phyloP scores from a whole-genome alignment of 2,888 invertebrate genomes.

The Scaptomyza polygonia region DNA sequence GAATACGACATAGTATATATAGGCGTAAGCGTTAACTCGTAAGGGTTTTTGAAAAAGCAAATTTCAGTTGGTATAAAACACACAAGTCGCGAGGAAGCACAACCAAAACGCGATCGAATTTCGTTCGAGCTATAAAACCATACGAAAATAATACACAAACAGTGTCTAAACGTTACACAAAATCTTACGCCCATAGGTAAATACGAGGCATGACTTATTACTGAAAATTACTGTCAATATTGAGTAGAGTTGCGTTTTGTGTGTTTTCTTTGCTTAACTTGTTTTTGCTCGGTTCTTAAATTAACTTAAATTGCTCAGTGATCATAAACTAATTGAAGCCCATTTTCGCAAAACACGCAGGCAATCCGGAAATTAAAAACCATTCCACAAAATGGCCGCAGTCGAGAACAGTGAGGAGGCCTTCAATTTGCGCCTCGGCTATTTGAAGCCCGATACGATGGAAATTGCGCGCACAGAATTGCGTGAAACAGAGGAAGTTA shows the following conservation, averaged over 20 bases:
- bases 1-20: constrained; percentile 30
- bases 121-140: constrained; percentile 38
- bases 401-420: constrained; percentile 83
- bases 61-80: constrained; percentile 76
- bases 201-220: constrained; percentile 52
- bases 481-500: constrained; percentile 89
- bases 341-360: constrained; percentile 61
- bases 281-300: constrained; percentile 7
- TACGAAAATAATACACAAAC: constrained; percentile 1
- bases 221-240: constrained; percentile 43
- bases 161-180: constrained; percentile 19
- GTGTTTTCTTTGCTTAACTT: neutral
- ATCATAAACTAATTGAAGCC: constrained; percentile 42
- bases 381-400: constrained; percentile 59
- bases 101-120: constrained; percentile 53
- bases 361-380: constrained; percentile 16
- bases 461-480: constrained; percentile 88
- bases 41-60: constrained; percentile 75
- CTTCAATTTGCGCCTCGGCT: constrained; percentile 87
- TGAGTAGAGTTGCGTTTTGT: constrained; percentile 17
- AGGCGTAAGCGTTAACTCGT: constrained; percentile 65
- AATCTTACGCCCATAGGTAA: constrained; percentile 54
- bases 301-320: constrained; percentile 28
- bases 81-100: constrained; percentile 73
- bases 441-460: constrained; percentile 86